These are phyloP conservation scores for Austrolebias charrua DNA, from an alignment of 2,797 vertebrate species.

Conservation along the genomic window DNA sequence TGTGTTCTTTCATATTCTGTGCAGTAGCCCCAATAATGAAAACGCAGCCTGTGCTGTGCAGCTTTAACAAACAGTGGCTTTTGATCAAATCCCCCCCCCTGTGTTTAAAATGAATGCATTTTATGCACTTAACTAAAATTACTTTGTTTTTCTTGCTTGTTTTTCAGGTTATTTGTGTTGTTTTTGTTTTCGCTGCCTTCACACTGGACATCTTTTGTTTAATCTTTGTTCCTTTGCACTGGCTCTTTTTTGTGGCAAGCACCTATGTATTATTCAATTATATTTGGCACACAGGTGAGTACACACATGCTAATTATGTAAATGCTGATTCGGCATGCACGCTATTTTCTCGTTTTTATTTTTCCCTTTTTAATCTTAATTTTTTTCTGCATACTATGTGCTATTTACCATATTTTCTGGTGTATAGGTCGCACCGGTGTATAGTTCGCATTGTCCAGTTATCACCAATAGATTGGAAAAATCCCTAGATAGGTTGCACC, in stretches of 20 bases:
- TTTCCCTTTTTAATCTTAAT: no score
- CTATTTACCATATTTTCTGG: no score
- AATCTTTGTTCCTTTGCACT: conserved; percentile 85
- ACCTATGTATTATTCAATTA: conserved; percentile 86
- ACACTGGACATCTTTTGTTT: conserved; percentile 86
- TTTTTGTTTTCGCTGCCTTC: conserved; percentile 84
- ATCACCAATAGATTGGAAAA: no score
- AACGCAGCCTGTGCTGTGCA: conserved; percentile 8
- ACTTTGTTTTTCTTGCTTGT: conserved; percentile 22
- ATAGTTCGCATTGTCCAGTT: no score
- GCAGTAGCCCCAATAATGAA: conserved; percentile 7
- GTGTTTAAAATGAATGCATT: not conserved
- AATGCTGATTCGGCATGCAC: no score
- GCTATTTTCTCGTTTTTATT: no score
- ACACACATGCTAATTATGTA: no score
- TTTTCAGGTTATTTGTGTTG: conserved; percentile 82
- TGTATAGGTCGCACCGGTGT: no score
- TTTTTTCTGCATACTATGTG: no score
- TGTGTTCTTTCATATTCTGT: conserved; percentile 17
- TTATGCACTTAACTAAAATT: conserved; percentile 17
- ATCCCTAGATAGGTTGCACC: no score
- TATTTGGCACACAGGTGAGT: conserved; percentile 86
- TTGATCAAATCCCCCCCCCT: not conserved
- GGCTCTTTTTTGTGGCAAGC: conserved; percentile 86
- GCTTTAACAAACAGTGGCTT: not conserved